A percentile compares a stretch with the other conserved stretches of the same genome.
Conservation (phyloP, 2,113 vertebrate genomes). For the Orycteropus afer region DNA sequence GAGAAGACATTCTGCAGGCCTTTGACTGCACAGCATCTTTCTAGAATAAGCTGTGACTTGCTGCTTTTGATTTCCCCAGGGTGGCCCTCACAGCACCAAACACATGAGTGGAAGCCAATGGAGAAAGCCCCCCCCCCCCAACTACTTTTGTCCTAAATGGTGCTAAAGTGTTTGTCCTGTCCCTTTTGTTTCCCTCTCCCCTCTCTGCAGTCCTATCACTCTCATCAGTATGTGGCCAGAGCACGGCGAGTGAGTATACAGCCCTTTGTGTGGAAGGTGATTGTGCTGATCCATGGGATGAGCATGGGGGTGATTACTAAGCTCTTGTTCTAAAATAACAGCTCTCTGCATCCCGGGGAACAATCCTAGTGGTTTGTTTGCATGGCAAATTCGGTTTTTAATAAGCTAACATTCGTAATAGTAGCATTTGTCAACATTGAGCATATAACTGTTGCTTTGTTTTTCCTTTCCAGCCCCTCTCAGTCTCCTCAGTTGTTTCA, state of each 20-base stretch:
- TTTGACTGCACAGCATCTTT: background rate
- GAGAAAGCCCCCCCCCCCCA: slow-evolving; percentile 42
- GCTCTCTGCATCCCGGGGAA: slow-evolving; percentile 45
- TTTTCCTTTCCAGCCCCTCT: slow-evolving; percentile 88
- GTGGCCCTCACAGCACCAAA: background rate
- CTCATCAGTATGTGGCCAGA: slow-evolving; percentile 99
- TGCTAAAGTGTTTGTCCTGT: slow-evolving; percentile 82
- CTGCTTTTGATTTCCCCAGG: slow-evolving; percentile 55
- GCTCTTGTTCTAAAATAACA: slow-evolving; percentile 58
- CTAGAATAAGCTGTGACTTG: background rate
- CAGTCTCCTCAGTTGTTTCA: slow-evolving; percentile 96
- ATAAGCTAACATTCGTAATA: slow-evolving; percentile 59
- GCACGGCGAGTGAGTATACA: slow-evolving; percentile 98
- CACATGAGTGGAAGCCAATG: background rate
- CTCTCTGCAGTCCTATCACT: slow-evolving; percentile 95
- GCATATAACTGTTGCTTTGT: background rate
- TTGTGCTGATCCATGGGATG: slow-evolving; percentile 12
- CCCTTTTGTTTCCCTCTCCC: slow-evolving; percentile 80
- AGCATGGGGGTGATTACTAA: slow-evolving; percentile 60
- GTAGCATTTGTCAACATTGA: background rate
- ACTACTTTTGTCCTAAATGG: slow-evolving; percentile 66
- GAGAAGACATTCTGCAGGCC: background rate
- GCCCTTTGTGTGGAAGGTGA: background rate
- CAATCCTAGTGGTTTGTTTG: slow-evolving; percentile 1
- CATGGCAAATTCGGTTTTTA: slow-evolving; percentile 71